Percentiles rank a stretch among this genome's conserved stretches.
These are phyloP conservation scores for Schizaphis graminum DNA, from an alignment of 2,888 invertebrate species.

Conservation along the genomic window DNA sequence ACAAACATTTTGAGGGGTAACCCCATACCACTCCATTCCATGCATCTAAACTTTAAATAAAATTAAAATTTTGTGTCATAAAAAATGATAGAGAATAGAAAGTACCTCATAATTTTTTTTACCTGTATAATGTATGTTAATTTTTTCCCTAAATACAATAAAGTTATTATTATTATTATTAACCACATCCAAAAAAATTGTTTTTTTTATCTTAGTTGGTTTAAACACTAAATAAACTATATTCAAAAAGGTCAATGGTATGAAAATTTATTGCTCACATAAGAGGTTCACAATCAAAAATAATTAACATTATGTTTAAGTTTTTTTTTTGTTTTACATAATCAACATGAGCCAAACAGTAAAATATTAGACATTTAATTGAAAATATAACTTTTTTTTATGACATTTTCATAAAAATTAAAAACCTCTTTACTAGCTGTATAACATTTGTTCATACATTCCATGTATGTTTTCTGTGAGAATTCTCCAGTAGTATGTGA, in stretches of 20 bases:
- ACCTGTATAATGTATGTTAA: no score
- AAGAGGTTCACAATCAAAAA: not conserved
- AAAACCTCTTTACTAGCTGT: constrained; percentile 80
- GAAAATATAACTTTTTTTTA: constrained; percentile 73
- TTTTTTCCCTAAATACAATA: no score
- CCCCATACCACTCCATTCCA: no score
- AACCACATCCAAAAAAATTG: no score
- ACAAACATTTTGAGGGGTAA: no score
- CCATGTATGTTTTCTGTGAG: constrained; percentile 72
- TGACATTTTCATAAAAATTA: constrained; percentile 79
- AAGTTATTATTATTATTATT: no score
- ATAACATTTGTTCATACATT: constrained; percentile 78
- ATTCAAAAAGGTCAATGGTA: not conserved
- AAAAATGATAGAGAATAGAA: no score
- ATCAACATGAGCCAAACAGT: not conserved
- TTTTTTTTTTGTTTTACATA: constrained; percentile 1
- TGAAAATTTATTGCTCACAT: not conserved
- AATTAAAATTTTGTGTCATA: no score
- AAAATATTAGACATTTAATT: constrained; percentile 23
- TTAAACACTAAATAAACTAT: not conserved
- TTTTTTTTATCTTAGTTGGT: not conserved
- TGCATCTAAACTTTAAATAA: no score
- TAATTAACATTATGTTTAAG: not conserved
- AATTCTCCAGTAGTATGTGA: constrained; percentile 54
- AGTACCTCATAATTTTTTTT: no score